These are phyloP conservation scores for Ailurus styani DNA, from an alignment of 2,113 vertebrate species.

Conservation along the genomic window DNA sequence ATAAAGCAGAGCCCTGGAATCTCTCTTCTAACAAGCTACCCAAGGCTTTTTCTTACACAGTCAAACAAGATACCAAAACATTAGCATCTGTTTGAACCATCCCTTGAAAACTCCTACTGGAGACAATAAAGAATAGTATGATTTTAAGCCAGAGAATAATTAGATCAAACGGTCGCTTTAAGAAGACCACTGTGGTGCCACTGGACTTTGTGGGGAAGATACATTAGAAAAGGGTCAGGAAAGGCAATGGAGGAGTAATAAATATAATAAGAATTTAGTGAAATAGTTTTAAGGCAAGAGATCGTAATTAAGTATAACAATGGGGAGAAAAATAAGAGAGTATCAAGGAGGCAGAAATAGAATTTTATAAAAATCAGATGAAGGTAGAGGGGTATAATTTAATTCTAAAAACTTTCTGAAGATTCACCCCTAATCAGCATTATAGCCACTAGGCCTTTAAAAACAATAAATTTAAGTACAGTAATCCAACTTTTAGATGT, in stretches of 20 bases:
- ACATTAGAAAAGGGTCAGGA: background rate
- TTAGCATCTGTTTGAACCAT: background rate
- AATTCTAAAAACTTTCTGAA: conserved; percentile 11
- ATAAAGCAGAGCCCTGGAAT: background rate
- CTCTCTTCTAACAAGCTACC: background rate
- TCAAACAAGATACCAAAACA: conserved; percentile 9
- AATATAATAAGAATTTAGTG: background rate
- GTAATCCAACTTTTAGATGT: background rate
- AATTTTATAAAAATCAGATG: conserved; percentile 39
- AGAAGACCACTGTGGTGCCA: background rate
- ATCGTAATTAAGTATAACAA: background rate
- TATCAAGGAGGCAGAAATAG: background rate
- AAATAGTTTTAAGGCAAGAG: background rate
- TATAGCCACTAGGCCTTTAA: background rate
- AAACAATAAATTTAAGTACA: background rate
- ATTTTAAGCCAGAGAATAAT: conserved; percentile 33
- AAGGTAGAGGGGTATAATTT: background rate
- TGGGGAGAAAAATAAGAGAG: background rate
- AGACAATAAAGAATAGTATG: background rate
- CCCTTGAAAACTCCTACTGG: background rate
- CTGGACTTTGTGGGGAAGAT: background rate
- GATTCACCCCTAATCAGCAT: background rate
- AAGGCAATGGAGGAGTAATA: background rate
- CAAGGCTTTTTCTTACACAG: background rate
- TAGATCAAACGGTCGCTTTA: background rate